A percentile compares a stretch with the other conserved stretches of the same genome.
Conservation (phyloP, 2,888 invertebrate species). For the Thecophora atra region DNA sequence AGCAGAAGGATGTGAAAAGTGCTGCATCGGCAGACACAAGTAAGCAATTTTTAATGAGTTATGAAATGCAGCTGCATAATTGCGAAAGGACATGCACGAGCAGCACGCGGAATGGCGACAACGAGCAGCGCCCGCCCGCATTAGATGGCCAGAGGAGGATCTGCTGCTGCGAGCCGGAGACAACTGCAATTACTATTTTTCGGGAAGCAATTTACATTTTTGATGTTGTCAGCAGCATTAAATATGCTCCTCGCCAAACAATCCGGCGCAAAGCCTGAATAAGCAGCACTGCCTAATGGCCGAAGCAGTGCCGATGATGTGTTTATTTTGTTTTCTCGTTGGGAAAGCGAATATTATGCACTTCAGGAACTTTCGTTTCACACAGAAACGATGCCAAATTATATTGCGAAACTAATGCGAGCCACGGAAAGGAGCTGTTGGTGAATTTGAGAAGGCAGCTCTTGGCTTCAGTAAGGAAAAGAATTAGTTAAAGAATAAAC, state of each 20-base stretch:
- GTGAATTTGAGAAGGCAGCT: no score
- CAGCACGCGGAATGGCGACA: constrained; percentile 4
- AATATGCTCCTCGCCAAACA: constrained; percentile 22
- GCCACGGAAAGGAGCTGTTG: no score
- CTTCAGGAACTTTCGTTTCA: background rate
- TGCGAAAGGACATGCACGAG: constrained; percentile 30
- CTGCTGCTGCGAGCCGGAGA: constrained; percentile 15
- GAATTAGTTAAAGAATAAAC: no score
- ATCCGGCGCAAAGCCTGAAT: constrained; percentile 6
- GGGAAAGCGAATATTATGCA: background rate
- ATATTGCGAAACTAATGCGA: background rate
- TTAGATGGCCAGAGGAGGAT: constrained; percentile 4
- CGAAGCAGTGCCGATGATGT: background rate
- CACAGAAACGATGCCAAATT: background rate
- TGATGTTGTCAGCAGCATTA: constrained; percentile 27
- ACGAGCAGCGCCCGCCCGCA: background rate
- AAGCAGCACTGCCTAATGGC: background rate
- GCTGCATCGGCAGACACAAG: constrained; percentile 34
- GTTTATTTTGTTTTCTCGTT: no score
- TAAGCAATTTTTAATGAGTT: constrained; percentile 38
- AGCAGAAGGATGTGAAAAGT: constrained; percentile 23
- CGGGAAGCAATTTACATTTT: constrained; percentile 34
- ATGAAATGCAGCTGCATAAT: constrained; percentile 37
- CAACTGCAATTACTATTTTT: constrained; percentile 34
- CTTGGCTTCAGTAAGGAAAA: no score